Percentiles rank a stretch among this genome's conserved stretches.
Evolutionary conservation across 2,113 vertebrate species (phyloP).

Genomic region (Misgurnus mizolepis): DNA sequence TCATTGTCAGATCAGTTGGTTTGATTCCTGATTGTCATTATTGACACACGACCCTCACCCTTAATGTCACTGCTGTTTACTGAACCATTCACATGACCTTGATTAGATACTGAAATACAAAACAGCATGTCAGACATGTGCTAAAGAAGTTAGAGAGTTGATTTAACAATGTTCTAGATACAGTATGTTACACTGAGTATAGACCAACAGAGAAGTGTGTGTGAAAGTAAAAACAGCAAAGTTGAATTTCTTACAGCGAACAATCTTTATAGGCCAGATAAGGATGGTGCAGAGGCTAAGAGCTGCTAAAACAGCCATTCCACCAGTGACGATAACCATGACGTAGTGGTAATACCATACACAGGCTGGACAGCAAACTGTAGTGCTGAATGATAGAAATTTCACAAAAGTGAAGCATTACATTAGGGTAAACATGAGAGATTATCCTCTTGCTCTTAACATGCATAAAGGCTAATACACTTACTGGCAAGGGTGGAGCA

Average conservation of each 20-base stretch:
- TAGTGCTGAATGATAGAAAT: constrained; percentile 67
- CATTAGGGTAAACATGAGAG: background rate
- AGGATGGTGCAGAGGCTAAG: constrained; percentile 80
- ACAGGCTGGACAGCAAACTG: constrained; percentile 81
- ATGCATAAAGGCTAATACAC: constrained; percentile 50
- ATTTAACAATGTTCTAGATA: too few relatives aligned
- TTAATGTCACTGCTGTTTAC: constrained; percentile 20
- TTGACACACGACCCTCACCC: constrained; percentile 40
- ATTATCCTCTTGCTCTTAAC: background rate
- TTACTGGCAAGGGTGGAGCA: constrained; percentile 89
- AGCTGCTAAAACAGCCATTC: constrained; percentile 71
- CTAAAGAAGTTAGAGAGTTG: background rate
- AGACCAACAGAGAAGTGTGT: background rate
- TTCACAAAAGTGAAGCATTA: background rate
- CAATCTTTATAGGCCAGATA: constrained; percentile 86
- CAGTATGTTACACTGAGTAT: too few relatives aligned
- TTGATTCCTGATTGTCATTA: constrained; percentile 5
- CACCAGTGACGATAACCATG: constrained; percentile 87
- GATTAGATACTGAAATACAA: constrained; percentile 43
- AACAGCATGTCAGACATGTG: background rate
- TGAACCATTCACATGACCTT: constrained; percentile 24
- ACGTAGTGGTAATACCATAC: constrained; percentile 84
- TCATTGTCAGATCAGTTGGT: background rate
- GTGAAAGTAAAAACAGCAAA: background rate
- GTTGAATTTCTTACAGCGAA: constrained; percentile 75